phyloP scores from a whole-genome alignment of 2,888 invertebrate genomes.

The Atethmia centrago region DNA sequence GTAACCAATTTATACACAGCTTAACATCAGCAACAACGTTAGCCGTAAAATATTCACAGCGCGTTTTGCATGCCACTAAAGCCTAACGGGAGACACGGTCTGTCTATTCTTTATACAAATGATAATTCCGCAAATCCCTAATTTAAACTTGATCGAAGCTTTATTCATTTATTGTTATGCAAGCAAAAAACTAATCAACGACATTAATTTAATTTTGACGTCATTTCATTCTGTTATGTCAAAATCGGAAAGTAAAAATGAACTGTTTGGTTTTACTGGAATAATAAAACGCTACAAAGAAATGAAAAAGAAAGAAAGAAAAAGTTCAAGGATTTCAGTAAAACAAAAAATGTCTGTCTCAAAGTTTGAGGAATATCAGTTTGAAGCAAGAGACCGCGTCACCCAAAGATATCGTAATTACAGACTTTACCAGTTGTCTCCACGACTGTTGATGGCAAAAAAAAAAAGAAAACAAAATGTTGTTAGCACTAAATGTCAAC shows the following conservation, averaged over 20 bases:
- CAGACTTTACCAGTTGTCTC: conserved; percentile 56
- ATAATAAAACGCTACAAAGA: background rate
- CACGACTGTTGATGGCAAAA: conserved; percentile 56
- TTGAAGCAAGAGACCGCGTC: conserved; percentile 13
- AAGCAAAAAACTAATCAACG: background rate
- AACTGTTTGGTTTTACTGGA: background rate
- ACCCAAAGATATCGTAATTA: conserved; percentile 36
- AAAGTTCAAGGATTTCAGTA: background rate
- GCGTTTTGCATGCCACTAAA: conserved; percentile 36
- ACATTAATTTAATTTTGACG: background rate
- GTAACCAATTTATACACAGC: background rate
- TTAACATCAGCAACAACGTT: conserved; percentile 33
- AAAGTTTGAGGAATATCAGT: conserved; percentile 34
- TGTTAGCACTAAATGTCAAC: conserved; percentile 34
- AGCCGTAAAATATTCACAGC: conserved; percentile 8
- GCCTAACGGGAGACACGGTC: conserved; percentile 5
- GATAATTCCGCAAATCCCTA: conserved; percentile 11
- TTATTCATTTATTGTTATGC: background rate
- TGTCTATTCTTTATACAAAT: conserved; percentile 31
- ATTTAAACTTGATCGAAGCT: background rate
- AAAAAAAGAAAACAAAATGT: conserved; percentile 43
- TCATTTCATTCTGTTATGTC: background rate
- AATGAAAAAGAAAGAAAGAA: background rate
- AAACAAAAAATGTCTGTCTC: background rate
- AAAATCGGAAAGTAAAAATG: background rate